Evolutionary conservation across 2,888 invertebrate genomes (phyloP), one percentile per base, ranked within the genome.

Genomic region (Harpagoxenus sublaevis): DNA sequence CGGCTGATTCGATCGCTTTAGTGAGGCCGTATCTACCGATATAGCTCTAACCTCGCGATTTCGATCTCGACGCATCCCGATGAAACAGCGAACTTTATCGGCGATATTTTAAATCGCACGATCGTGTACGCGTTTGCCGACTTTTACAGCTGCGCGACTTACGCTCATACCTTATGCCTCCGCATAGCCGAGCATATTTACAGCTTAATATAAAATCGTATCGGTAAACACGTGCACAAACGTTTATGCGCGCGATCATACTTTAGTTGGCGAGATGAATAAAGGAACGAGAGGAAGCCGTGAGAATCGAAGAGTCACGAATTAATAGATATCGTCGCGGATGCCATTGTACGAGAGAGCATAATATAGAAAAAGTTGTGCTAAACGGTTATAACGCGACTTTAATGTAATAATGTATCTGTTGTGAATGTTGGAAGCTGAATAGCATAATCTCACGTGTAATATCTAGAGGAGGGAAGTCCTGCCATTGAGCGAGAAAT

Each of bases 61-160:
- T 51, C 48, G 48, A 71, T 51, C 45, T 48, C 48, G 57, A 70
- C 45, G 42, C 45, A 71, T 71, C 45, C 23, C 45, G 57, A 48
- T 60, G 45, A 71, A 48, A 35, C 45, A 60, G 70, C 71, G 5
- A 48, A 79, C 35, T 81, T 81, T 81, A 81, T 81, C 73, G 73
- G 60, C 79, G 39, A 81, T 81, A 81, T 81, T 81, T 81, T 60
- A 60, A 73, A 73, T 71, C 71, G 35, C 35, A 57, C 57, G 23
- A 18, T 2, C 45, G 57, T 18, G 18, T 71, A 60, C 23, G 48
- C 18, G 15, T 57, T 60, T 60, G 73, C 23, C 73, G 73, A 73
- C 73, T 73, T 71, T 81, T 81, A 81, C 57, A 81, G 60, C 73
- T 81, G 79, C 60, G 60, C 79, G 48, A 71, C 65, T 65, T 51